Conservation (phyloP, 2,888 invertebrate species). For the Nephrotoma guestfalica region DNA sequence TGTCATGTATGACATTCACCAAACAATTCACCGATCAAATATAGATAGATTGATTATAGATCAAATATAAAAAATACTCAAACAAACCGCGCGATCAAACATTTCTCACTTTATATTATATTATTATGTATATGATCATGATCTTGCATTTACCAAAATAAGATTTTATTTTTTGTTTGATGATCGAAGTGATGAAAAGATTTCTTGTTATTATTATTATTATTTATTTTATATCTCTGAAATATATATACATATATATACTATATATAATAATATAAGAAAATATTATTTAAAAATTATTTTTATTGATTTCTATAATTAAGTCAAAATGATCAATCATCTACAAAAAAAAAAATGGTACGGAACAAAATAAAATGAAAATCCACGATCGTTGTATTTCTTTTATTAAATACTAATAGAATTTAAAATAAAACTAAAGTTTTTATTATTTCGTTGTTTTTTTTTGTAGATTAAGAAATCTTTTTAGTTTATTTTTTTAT, state of each 20-base stretch:
- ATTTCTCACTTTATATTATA: not conserved
- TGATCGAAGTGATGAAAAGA: not conserved
- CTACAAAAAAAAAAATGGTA: not conserved
- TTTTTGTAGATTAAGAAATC: not conserved
- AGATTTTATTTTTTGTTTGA: not conserved
- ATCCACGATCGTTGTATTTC: not conserved
- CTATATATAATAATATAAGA: not conserved
- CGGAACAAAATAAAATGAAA: not conserved
- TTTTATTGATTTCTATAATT: slow-evolving; percentile 4
- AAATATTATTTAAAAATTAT: not conserved
- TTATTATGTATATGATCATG: not conserved
- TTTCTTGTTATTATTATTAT: not conserved
- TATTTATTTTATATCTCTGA: not conserved
- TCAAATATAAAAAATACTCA: not conserved
- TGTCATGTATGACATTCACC: not conserved
- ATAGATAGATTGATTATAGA: not conserved
- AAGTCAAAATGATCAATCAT: slow-evolving; percentile 1
- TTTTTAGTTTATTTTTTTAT: not conserved
- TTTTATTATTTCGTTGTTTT: not conserved
- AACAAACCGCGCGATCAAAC: not conserved
- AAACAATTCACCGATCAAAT: not conserved
- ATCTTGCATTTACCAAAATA: not conserved
- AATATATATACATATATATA: not conserved
- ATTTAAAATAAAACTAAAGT: not conserved
- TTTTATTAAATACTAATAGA: not conserved